Evolutionary conservation across 2,113 vertebrate genomes (phyloP).

Genomic region (Phalacrocorax aristotelis): DNA sequence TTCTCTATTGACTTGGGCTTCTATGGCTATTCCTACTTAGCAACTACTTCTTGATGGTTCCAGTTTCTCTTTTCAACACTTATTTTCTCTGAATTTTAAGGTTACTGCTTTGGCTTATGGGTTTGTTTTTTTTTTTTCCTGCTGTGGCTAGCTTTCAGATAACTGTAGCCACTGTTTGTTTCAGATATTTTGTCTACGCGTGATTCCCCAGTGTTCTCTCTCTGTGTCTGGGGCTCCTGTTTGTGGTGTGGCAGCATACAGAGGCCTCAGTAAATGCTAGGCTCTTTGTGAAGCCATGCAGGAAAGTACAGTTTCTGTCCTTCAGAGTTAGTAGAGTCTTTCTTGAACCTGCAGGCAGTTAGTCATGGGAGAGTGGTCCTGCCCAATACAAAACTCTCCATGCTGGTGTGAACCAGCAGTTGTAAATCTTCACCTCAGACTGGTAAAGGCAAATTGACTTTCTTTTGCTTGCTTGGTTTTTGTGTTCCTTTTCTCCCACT

Average conservation of each 20-base stretch:
- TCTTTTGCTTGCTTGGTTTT: background rate
- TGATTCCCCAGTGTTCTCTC: background rate
- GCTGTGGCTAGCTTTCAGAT: background rate
- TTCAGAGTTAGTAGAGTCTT: background rate
- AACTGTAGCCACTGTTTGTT: background rate
- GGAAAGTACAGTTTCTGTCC: background rate
- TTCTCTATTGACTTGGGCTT: background rate
- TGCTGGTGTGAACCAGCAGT: background rate
- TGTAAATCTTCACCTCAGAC: background rate
- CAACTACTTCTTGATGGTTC: background rate
- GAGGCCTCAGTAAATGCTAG: background rate
- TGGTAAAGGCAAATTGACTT: background rate
- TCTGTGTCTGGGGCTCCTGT: background rate
- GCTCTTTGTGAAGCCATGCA: background rate
- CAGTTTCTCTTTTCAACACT: background rate
- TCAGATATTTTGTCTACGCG: background rate
- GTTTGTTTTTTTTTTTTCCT: background rate
- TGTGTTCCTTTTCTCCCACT: background rate
- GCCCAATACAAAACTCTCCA: background rate
- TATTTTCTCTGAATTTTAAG: background rate
- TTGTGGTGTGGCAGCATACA: accelerated
- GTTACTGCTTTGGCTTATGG: background rate
- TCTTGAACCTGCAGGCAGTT: background rate
- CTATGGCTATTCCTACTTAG: background rate
- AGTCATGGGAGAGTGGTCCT: background rate